Evolutionary conservation across 2,113 vertebrate genomes (phyloP), one percentile per base, ranked within the genome.

Genomic region (Sinocyclocheilus rhinocerous): DNA sequence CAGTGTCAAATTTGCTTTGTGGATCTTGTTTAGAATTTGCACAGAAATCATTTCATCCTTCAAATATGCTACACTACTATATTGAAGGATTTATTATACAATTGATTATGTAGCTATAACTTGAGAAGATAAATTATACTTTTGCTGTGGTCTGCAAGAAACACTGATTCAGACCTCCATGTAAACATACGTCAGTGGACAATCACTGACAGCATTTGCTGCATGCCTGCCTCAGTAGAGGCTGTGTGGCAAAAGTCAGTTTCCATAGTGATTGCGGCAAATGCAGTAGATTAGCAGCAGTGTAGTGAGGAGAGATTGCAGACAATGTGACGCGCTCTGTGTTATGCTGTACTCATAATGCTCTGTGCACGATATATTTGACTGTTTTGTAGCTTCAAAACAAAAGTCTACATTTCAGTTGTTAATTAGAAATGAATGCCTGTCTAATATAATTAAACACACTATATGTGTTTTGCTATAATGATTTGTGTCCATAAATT

Each of bases 241-340:
- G 87, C 90, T 87, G 87, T 79, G 83, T 91, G 92, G 93, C 91
- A 91, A 92, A 88, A 91, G 91, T 92, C 94, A 91, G 94, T 95
- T 95, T 95, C 95, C 95, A 95, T 95, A 95, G 95, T 93, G 94
- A 95, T 92, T 91, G 73, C 88, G 91, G 88, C 91, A 92, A 94
- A 93, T 92, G 89, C 91, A 91, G 89, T 89, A 91, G 94, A 94
- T 94, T 93, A 93, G 91, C 88, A 87, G 91, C 93, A 90, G 92
- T 83, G 91, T 88, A 89, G 88, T 82, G 91, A 89, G 91, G 88
- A 92, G 92, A 93, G 92, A 92, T 90, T 90, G 91, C 88, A 90
- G 88, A 86, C 91, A 90, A 92, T 91, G 91, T 88, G 76, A 83
- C 90, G 85, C 89, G 84, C 91, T 91, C 87, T 36, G 33, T 90